These are phyloP conservation scores for Amblyjoppa fuscipennis DNA, from an alignment of 2,888 invertebrate species.

Conservation along the genomic window DNA sequence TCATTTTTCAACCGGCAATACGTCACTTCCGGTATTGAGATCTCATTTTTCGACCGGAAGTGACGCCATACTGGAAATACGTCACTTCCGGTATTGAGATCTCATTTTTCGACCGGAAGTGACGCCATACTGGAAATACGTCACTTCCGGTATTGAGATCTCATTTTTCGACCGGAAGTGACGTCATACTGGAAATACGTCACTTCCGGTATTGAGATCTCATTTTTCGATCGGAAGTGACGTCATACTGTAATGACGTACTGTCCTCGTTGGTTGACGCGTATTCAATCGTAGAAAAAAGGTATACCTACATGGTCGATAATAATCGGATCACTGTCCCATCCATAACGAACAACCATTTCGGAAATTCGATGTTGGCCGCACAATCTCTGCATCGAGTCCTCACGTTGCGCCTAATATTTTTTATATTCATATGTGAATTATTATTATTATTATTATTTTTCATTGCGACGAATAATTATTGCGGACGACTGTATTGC, in stretches of 20 bases:
- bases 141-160: neutral
- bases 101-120: neutral
- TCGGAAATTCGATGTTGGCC: neutral
- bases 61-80: neutral
- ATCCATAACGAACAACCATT: neutral
- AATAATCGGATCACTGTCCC: neutral
- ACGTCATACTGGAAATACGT: neutral
- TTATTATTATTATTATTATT: neutral
- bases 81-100: neutral
- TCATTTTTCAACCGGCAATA: too few species aligned
- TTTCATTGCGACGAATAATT: conserved; percentile 67
- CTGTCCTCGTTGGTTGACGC: neutral
- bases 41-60: neutral
- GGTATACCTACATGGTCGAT: neutral
- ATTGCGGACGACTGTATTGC: conserved; percentile 85
- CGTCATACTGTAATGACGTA: neutral
- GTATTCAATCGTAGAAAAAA: neutral
- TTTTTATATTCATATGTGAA: neutral
- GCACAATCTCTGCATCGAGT: neutral
- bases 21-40: neutral
- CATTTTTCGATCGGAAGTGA: neutral
- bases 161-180: neutral
- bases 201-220: neutral
- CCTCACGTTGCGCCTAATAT: neutral
- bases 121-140: too few species aligned